Evolutionary conservation across 2,113 vertebrate genomes (phyloP), one percentile per base, ranked within the genome.

Genomic region (Podarcis cretensis): DNA sequence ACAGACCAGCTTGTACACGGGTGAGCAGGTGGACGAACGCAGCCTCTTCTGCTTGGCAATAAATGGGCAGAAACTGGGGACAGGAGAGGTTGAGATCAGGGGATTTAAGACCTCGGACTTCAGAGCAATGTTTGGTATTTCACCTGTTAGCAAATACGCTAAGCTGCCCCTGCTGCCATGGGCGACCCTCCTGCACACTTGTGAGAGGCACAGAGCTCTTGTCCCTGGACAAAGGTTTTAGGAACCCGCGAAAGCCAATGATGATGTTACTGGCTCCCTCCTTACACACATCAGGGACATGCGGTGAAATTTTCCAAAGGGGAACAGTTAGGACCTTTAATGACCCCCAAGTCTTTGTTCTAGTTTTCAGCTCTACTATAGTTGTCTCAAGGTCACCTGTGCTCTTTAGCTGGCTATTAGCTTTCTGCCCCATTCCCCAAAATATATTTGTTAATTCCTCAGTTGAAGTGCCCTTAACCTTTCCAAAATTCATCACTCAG

Each of bases 361-460:
- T 30, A 30, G 75, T 54, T 85, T 21, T 86, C 63, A 16, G 27
- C 2, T 78, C 78, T 1, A 0, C 0, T 71, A 3, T 6, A 80
- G 37, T 18, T 83, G 23, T 35, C 68, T 63, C 65, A 88, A 71
- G 32, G 69, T 37, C 54, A 65, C 21, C 27, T 74, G 3, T 81
- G 23, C n/a, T 23, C 23, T 81, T 86, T 66, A 85, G 54, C 7
- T 14, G 2, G 21, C 9, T 48, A 48, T 81, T 65, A 37, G 35
- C 8, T 75, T 23, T 32, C 3, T 5, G 83, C 68, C 2, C 3
- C 89, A 7, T n/a, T 81, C 18, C 35, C 10, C 0, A 57, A 54
- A 21, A 25, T 84, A 66, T 83, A 86, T 78, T 71, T 76, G 16
- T 43, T 0, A 0, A 13, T 48, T 0, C 0, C 30, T 30, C 54